These are phyloP conservation scores for Nasonia oneida DNA, from an alignment of 2,888 invertebrate species.

Conservation along the genomic window DNA sequence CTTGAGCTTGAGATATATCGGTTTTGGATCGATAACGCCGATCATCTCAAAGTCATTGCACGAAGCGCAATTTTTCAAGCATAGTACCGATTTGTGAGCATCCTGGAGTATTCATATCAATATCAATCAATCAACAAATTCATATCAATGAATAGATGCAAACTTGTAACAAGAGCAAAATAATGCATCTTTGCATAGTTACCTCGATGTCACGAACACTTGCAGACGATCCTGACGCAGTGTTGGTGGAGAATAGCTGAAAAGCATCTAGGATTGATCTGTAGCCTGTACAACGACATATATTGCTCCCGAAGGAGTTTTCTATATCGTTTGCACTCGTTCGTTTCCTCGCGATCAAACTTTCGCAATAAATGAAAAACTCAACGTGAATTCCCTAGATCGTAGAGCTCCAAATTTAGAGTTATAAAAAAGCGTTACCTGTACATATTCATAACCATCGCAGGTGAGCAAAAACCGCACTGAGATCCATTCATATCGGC, in stretches of 20 bases:
- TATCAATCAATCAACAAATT: too few species aligned
- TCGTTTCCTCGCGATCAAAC: slow-evolving; percentile 77
- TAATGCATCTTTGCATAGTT: slow-evolving; percentile 26
- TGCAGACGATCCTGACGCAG: slow-evolving; percentile 80
- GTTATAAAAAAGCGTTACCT: background rate
- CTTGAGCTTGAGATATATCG: slow-evolving; percentile 1
- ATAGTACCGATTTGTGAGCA: background rate
- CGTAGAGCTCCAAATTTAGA: background rate
- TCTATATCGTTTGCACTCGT: slow-evolving; percentile 84
- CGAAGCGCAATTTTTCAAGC: background rate
- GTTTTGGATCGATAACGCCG: background rate
- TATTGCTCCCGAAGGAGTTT: slow-evolving; percentile 85
- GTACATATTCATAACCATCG: slow-evolving; percentile 85
- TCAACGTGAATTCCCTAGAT: background rate
- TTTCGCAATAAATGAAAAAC: slow-evolving; percentile 45
- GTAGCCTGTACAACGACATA: slow-evolving; percentile 89
- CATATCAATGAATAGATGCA: background rate
- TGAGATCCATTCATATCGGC: slow-evolving; percentile 71
- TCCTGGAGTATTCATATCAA: background rate
- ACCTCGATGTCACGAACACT: slow-evolving; percentile 80
- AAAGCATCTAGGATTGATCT: slow-evolving; percentile 89
- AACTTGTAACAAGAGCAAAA: background rate
- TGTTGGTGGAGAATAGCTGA: slow-evolving; percentile 85
- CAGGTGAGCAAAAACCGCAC: slow-evolving; percentile 83
- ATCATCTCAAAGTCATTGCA: slow-evolving; percentile 48